Conservation (phyloP, 92 coral and sea anemone genomes). For the Chrysogorgia sp. region DNA sequence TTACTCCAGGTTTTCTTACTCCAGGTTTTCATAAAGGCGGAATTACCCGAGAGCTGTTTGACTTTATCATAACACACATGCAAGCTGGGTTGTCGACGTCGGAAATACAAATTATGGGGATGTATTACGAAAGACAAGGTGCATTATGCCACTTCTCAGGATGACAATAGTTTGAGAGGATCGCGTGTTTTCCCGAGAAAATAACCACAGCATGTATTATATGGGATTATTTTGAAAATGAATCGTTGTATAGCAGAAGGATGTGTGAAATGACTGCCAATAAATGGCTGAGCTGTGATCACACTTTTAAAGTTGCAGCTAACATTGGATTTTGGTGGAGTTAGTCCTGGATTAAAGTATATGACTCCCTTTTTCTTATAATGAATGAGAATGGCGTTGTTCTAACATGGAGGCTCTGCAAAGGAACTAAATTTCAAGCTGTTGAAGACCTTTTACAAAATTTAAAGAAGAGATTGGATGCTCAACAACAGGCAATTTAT, state of each 20-base stretch:
- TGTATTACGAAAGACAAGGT: no score
- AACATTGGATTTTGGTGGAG: constrained; percentile 14
- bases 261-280: constrained; percentile 6
- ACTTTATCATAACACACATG: background rate
- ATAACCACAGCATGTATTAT: background rate
- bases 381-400: constrained; percentile 66
- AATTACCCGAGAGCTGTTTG: background rate
- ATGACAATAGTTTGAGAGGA: no score
- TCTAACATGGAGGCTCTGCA: constrained; percentile 63
- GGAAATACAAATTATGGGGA: background rate
- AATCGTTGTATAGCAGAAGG: background rate
- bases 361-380: constrained; percentile 18
- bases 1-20: background rate
- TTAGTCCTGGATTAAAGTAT: constrained; percentile 2
- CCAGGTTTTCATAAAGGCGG: background rate
- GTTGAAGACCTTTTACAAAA: constrained; percentile 1
- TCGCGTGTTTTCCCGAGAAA: no score
- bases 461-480: background rate
- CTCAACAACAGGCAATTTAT: background rate
- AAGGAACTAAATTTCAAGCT: constrained; percentile 44
- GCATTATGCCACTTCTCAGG: no score
- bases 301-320: constrained; percentile 17
- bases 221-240: background rate
- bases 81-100: background rate
- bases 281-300: background rate